Evolutionary conservation across 2,888 invertebrate genomes (phyloP).

Genomic region (Shargacucullia verbasci): DNA sequence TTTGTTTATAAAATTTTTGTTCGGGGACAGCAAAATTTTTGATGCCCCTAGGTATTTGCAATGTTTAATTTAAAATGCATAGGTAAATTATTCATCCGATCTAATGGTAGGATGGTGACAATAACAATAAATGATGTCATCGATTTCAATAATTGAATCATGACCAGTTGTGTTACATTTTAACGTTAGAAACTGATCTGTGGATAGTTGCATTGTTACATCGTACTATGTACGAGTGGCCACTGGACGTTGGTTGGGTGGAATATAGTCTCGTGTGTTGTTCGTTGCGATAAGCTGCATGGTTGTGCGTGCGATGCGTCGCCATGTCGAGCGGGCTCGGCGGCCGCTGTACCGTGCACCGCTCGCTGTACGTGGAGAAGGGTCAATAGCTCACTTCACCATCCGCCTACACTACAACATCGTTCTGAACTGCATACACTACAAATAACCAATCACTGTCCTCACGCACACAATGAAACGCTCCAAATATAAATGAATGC

Average conservation of each 20-base stretch:
- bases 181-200: constrained; percentile 33
- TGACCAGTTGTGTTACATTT: constrained; percentile 19
- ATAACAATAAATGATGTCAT: constrained; percentile 48
- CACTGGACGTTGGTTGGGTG: constrained; percentile 6
- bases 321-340: constrained; percentile 32
- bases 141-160: constrained; percentile 46
- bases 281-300: constrained; percentile 46
- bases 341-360: constrained; percentile 58
- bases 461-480: constrained; percentile 34
- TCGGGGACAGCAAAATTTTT: constrained; percentile 5
- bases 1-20: constrained; percentile 17
- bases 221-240: constrained; percentile 14
- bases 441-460: constrained; percentile 62
- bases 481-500: constrained; percentile 41
- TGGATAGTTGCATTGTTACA: constrained; percentile 19
- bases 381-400: constrained; percentile 79
- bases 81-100: constrained; percentile 31
- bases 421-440: constrained; percentile 44
- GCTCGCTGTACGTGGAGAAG: constrained; percentile 73
- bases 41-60: constrained; percentile 1
- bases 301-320: constrained; percentile 38
- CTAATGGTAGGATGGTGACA: constrained; percentile 27
- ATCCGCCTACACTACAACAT: constrained; percentile 55
- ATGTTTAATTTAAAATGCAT: constrained; percentile 19
- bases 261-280: constrained; percentile 15